Evolutionary conservation across 2,797 vertebrate species (phyloP).

Genomic region (Halcyon badia): DNA sequence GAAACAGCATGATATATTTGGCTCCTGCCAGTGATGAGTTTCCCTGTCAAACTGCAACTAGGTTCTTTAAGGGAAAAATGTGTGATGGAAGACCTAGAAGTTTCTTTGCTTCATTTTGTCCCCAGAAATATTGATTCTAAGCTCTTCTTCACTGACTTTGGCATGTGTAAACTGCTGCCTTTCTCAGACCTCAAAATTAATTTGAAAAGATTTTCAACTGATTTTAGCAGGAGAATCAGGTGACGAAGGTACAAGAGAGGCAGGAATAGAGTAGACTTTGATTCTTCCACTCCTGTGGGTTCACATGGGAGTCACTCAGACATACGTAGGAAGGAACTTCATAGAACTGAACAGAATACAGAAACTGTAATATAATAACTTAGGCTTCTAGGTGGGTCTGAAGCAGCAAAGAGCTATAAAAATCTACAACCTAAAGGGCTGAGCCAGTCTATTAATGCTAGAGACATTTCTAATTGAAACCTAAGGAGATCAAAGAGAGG

Average conservation of each 20-base stretch:
- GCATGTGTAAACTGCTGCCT: background rate
- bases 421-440: background rate
- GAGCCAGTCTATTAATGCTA: background rate
- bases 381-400: background rate
- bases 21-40: background rate
- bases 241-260: background rate
- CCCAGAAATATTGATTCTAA: background rate
- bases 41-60: background rate
- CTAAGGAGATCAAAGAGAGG: background rate
- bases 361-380: background rate
- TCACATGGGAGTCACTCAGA: background rate
- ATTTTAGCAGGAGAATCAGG: background rate
- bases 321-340: background rate
- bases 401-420: background rate
- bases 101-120: background rate
- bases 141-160: background rate
- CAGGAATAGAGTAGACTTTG: background rate
- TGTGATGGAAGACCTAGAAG: background rate
- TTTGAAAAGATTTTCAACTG: background rate
- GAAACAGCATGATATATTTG: slow-evolving; percentile 36
- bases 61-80: background rate
- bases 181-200: background rate
- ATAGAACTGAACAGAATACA: background rate
- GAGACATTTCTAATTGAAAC: background rate
- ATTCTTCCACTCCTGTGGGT: background rate